Conservation (phyloP, 2,113 vertebrate genomes). For the Cromileptes altivelis region DNA sequence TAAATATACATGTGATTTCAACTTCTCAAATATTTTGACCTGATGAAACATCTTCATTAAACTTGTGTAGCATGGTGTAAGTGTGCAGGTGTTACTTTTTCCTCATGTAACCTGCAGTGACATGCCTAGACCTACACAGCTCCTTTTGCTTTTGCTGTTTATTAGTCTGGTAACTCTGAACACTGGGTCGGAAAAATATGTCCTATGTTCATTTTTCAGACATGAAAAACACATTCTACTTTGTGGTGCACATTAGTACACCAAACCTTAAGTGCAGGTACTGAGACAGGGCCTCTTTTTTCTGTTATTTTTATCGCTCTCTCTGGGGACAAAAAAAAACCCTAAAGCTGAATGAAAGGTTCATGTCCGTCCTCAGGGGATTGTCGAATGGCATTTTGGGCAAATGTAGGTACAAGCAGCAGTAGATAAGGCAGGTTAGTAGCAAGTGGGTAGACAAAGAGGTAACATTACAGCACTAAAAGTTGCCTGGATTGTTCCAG, state of each 20-base stretch:
- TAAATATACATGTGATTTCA: too few species aligned
- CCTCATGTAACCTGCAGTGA: neutral
- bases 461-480: neutral
- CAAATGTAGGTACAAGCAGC: slow-evolving; percentile 17
- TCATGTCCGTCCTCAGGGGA: slow-evolving; percentile 8
- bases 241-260: neutral
- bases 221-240: neutral
- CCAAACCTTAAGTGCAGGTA: neutral
- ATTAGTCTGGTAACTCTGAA: neutral
- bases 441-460: neutral
- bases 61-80: too few species aligned
- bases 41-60: too few species aligned
- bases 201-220: neutral
- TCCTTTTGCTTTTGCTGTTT: neutral
- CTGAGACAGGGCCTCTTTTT: neutral
- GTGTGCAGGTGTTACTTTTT: too few species aligned
- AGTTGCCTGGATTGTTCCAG: slow-evolving; percentile 31
- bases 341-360: slow-evolving; percentile 3
- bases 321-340: slow-evolving; percentile 3
- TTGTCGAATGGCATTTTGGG: slow-evolving; percentile 31
- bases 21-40: too few species aligned
- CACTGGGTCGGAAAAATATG: neutral
- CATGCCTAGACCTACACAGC: too few species aligned
- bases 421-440: slow-evolving; percentile 10
- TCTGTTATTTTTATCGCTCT: neutral